A percentile compares a stretch with the other conserved stretches of the same genome.
These are phyloP conservation scores for Latrodectus hesperus DNA, from an alignment of 2,888 invertebrate genomes.

Conservation along the genomic window DNA sequence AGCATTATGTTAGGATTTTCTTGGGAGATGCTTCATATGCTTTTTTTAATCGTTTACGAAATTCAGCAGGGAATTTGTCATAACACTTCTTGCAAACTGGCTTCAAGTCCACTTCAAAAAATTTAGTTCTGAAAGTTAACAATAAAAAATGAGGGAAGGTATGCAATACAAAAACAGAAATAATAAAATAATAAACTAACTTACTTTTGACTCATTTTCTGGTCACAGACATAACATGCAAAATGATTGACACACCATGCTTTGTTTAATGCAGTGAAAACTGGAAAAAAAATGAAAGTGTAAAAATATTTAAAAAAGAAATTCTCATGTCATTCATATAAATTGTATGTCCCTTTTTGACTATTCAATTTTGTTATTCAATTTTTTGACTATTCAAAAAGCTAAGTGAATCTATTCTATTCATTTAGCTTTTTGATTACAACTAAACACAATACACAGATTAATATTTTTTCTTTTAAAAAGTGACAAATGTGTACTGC, in stretches of 20 bases:
- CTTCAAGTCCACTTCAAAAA: constrained; percentile 98
- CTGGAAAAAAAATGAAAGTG: constrained; percentile 77
- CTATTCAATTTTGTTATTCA: too few species aligned
- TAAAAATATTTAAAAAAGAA: too few species aligned
- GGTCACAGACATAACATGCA: constrained; percentile 97
- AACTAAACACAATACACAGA: too few species aligned
- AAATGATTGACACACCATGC: constrained; percentile 99
- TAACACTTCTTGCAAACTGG: constrained; percentile 98
- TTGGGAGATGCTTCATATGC: constrained; percentile 67
- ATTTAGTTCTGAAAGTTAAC: constrained; percentile 82
- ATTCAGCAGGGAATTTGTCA: constrained; percentile 94
- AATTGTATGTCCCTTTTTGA: too few species aligned
- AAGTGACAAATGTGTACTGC: too few species aligned
- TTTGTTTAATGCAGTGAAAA: constrained; percentile 98
- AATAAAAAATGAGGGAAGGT: background rate
- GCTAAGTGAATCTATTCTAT: too few species aligned
- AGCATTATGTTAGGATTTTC: constrained; percentile 59
- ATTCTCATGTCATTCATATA: too few species aligned
- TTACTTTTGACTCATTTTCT: constrained; percentile 91
- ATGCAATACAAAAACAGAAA: background rate
- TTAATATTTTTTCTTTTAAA: too few species aligned
- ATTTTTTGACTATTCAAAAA: too few species aligned
- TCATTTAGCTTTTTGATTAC: too few species aligned
- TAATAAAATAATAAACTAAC: constrained; percentile 67
- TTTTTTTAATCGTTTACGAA: constrained; percentile 85